Base-by-base conservation (phyloP, 2,797 vertebrate genomes). In the Rhadinocentrus ornatus region DNA sequence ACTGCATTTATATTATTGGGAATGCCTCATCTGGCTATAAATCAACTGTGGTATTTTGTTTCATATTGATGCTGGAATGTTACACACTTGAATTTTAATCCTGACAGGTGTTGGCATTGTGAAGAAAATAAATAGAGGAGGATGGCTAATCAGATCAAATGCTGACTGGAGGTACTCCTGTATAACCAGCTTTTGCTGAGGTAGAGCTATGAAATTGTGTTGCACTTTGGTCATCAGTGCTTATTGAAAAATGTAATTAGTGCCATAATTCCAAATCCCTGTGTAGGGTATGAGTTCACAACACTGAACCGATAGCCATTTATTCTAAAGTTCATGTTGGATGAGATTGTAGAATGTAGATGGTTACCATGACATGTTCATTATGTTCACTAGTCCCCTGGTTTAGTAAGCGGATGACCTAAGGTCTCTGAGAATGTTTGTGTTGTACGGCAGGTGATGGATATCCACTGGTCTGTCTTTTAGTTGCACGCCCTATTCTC, bases 401-500 rank as follows among this genome's bases (percentile, higher is more conserved):
- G 59, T 70, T 75, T 79, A 65, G 10, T 32, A n/a, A 66, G 61
- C 44, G 77, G 64, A 71, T 50, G 16, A 56, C 61, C 71, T 20
- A 20, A 53, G 59, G 78, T 76, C 58, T 37, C 10, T 53, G 56
- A 57, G 69, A 78, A 90, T 85, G 78, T 90, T 73, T 84, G 79
- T 78, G 75, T 75, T 72, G 75, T 64, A 50, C 39, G 41, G 52
- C 41, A 69, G 35, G 69, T 88, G 88, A 93, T 89, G 77, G 87
- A 91, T 90, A 88, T 89, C 80, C 76, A 75, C 55, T 67, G 53
- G 83, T 87, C 66, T 62, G 73, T 76, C 71, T 74, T 82, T 75
- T 85, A 73, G 70, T 83, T 78, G 73, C 71, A 81, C 81, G 86
- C 77, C 83, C 78, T 73, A 66, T 76, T 82, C 52, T 62, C 86